Evolutionary conservation across 2,888 invertebrate species (phyloP).

Genomic region (Drosophila subquinaria): DNA sequence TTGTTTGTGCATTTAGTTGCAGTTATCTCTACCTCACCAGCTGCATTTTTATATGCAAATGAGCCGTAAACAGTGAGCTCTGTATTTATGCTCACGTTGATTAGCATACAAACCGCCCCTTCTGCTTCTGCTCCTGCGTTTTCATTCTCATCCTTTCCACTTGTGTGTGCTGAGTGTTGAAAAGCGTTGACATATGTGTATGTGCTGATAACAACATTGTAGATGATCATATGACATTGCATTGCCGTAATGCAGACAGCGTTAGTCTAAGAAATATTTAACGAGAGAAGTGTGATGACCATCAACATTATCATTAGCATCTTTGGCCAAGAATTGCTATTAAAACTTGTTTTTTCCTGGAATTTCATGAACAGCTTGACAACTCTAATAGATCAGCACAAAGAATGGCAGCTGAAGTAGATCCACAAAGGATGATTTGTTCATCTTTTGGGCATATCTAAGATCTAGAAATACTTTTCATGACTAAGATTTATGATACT

Average conservation of each 20-base stretch:
- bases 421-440: slow-evolving; percentile 38
- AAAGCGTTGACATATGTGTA: slow-evolving; percentile 47
- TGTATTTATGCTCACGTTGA: slow-evolving; percentile 46
- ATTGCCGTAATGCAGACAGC: slow-evolving; percentile 26
- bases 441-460: slow-evolving; percentile 15
- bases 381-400: slow-evolving; percentile 45
- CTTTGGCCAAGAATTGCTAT: slow-evolving; percentile 14
- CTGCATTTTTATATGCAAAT: slow-evolving; percentile 73
- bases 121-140: background rate
- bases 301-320: slow-evolving; percentile 23
- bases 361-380: slow-evolving; percentile 31
- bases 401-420: slow-evolving; percentile 17
- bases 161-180: slow-evolving; percentile 48
- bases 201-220: slow-evolving; percentile 45
- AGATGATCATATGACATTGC: slow-evolving; percentile 32
- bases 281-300: slow-evolving; percentile 44
- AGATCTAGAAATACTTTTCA: slow-evolving; percentile 8
- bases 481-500: slow-evolving; percentile 8
- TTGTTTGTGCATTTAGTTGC: slow-evolving; percentile 46
- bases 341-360: slow-evolving; percentile 44
- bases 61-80: slow-evolving; percentile 33
- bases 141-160: slow-evolving; percentile 26
- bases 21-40: slow-evolving; percentile 38
- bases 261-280: slow-evolving; percentile 33
- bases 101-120: slow-evolving; percentile 43